phyloP scores from a whole-genome alignment of 2,113 vertebrate genomes.

The Argyrosomus japonicus region DNA sequence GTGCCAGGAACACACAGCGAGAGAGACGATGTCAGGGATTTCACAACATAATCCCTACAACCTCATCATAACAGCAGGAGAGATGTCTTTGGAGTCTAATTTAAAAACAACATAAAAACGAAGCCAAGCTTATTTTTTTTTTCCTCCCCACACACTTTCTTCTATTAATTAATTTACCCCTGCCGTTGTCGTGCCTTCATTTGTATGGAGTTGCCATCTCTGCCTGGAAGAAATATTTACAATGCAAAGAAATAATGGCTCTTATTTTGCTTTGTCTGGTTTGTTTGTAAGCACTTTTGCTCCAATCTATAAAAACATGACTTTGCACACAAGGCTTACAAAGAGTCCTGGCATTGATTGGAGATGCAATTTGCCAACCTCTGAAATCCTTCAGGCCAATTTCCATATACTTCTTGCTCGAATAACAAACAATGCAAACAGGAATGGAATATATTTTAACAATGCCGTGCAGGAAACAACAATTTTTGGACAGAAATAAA shows the following conservation, averaged over 20 bases:
- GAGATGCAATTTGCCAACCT: slow-evolving; percentile 69
- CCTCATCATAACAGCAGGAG: slow-evolving; percentile 45
- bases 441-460: slow-evolving; percentile 53
- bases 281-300: slow-evolving; percentile 59
- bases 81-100: slow-evolving; percentile 58
- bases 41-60: slow-evolving; percentile 66
- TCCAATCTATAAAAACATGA: slow-evolving; percentile 78
- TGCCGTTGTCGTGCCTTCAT: slow-evolving; percentile 38
- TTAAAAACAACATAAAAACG: slow-evolving; percentile 51
- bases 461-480: slow-evolving; percentile 29
- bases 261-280: slow-evolving; percentile 60
- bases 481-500: slow-evolving; percentile 25
- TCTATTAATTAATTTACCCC: slow-evolving; percentile 66
- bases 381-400: slow-evolving; percentile 72
- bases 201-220: slow-evolving; percentile 50
- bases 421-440: slow-evolving; percentile 59
- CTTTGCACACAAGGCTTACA: slow-evolving; percentile 71
- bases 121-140: slow-evolving; percentile 20
- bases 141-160: background rate
- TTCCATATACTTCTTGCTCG: slow-evolving; percentile 53
- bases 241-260: slow-evolving; percentile 69
- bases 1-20: slow-evolving; percentile 45
- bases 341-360: slow-evolving; percentile 76
- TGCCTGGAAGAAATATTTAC: slow-evolving; percentile 65
- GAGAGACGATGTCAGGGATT: slow-evolving; percentile 59